Base-by-base conservation (phyloP, 2,888 invertebrate genomes). In the Dastarcus helophoroides region DNA sequence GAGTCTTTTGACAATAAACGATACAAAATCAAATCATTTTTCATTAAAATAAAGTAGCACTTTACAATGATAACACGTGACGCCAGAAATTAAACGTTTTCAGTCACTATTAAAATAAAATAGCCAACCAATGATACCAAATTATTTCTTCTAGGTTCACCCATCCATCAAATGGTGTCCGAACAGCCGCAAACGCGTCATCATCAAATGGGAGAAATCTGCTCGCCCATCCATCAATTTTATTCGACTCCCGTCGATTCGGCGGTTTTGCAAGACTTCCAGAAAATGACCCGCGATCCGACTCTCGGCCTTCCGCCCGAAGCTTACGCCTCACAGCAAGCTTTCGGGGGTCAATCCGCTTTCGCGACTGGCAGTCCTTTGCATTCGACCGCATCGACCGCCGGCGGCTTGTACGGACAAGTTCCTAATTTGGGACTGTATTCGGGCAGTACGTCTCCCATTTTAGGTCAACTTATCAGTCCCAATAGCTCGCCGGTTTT, bases 141-240 rank as follows among this genome's bases (percentile, higher is more conserved):
- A n/a, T n/a, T n/a, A n/a, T 17, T n/a, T 24, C 30, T 39, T 27
- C 6, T 42, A 73, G 76, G 73, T 35, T 76, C 76, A 6, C 76
- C 76, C 17, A 74, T 73, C 31, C 76, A 69, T 46, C 69, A 75
- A 37, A 37, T 58, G 16, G 47, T 55, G 6, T 40, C 54, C 1
- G 57, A 57, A 7, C 31, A 9, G 13, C 38, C 43, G 11, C 35
- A 46, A n/a, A 40, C 52, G 4, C 50, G 54, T 3, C 53, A 53
- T 30, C 53, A 53, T 30, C 56, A 55, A 37, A 46, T 56, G 23
- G 40, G 54, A 2, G 62, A 57, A 23, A 53, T 54, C n/a, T 52
- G 65, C 2, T 71, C 70, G 0, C 77, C 79, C 0, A 62, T 79
- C 26, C 78, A 79, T 50, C 79, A 79, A 33, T 51, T 39, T 25